Evolutionary conservation across 2,888 invertebrate species (phyloP), one percentile per base, ranked within the genome.

Genomic region (Volucella zonaria): DNA sequence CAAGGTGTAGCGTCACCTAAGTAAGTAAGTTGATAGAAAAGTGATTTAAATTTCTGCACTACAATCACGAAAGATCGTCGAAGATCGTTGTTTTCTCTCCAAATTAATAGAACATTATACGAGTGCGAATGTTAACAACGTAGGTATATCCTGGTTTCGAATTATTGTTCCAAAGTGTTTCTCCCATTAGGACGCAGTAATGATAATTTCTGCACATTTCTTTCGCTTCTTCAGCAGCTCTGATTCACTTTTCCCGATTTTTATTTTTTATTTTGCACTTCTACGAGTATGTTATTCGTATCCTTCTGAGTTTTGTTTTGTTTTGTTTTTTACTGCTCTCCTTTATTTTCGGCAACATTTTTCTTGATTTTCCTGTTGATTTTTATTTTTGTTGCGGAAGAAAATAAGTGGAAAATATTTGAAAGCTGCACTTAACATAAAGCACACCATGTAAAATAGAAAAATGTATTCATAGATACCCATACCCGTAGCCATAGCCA

Each of bases 371-470:
- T 47, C 45, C 23, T 56, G 52, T 77, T 43, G 31, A n/a, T 47
- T 74, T 61, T 75, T 75, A 58, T 78, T 64, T 14, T 75, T 23
- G 52, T 75, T 79, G 74, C 68, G 74, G 81, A 74, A 64, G 14
- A 49, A 74, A 75, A 76, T 76, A 74, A 75, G 74, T 86, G 77
- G 78, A 82, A 78, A 86, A 75, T 82, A 78, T 86, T 82, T 82
- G 86, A 82, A 82, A 86, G 85, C 85, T 74, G 81, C 76, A 85
- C 85, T 85, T 81, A 85, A 71, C 67, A 76, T 52, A 85, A 66
- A 81, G 76, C 51, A 59, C 59, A 56, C 52, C 52, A 70, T 38
- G 42, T 66, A 56, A 59, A 40, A 51, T 38, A 54, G n/a, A 62
- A 43, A 52, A 18, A 45, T 8, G n/a, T 43, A 10, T n/a, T 11